Percentiles rank a stretch among this genome's conserved stretches.
phyloP scores from a whole-genome alignment of 2,113 vertebrate genomes.

The Hippoglossus stenolepis region DNA sequence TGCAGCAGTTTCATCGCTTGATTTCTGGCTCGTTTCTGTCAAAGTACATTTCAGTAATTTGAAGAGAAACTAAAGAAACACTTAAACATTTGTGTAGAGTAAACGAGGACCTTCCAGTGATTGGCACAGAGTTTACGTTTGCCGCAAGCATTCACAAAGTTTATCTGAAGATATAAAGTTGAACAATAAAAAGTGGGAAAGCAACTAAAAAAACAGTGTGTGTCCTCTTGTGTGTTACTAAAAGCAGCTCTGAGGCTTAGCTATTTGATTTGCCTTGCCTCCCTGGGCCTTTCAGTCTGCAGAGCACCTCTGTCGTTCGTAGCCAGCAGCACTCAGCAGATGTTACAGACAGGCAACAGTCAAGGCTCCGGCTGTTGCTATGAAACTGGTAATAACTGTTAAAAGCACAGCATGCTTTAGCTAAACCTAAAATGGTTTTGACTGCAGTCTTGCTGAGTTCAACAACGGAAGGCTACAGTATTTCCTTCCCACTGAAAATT shows the following conservation, averaged over 20 bases:
- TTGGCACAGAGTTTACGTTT: neutral
- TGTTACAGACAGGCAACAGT: slow-evolving; percentile 38
- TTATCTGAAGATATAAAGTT: slow-evolving; percentile 33
- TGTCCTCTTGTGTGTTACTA: slow-evolving; percentile 9
- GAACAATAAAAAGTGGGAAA: slow-evolving; percentile 30
- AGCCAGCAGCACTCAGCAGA: slow-evolving; percentile 49
- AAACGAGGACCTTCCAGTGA: neutral
- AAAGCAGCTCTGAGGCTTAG: slow-evolving; percentile 16
- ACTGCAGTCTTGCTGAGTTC: slow-evolving; percentile 14
- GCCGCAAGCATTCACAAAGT: slow-evolving; percentile 22
- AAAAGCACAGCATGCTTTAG: slow-evolving; percentile 27
- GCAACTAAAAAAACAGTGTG: slow-evolving; percentile 1
- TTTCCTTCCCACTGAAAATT: neutral
- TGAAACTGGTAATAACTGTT: slow-evolving; percentile 31
- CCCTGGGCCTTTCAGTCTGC: slow-evolving; percentile 6
- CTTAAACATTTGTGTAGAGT: neutral
- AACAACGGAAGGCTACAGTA: neutral
- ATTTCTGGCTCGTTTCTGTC: neutral
- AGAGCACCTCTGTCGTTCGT: slow-evolving; percentile 11
- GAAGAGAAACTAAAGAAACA: neutral
- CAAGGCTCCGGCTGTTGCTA: slow-evolving; percentile 45
- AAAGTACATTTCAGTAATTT: neutral
- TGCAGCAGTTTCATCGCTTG: neutral
- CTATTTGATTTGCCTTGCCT: slow-evolving; percentile 22
- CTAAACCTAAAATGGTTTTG: slow-evolving; percentile 8